A percentile compares a stretch with the other conserved stretches of the same genome.
These are phyloP conservation scores for Antennarius maculatus DNA, from an alignment of 2,797 vertebrate genomes.

Conservation along the genomic window DNA sequence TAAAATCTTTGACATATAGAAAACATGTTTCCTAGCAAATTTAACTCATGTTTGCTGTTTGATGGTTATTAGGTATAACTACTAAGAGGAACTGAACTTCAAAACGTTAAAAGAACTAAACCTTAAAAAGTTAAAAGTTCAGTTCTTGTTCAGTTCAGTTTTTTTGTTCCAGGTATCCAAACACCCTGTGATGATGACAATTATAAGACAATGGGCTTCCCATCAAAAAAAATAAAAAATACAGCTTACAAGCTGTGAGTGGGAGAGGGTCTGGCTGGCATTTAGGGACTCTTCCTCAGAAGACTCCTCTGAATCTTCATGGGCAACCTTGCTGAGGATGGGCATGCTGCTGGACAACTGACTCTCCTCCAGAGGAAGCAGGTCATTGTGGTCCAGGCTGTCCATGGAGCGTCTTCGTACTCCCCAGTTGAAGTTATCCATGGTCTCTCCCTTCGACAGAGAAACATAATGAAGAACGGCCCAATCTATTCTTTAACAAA, in stretches of 20 bases:
- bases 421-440: conserved; percentile 99
- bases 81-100: no score
- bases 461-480: conserved; percentile 8
- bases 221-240: neutral
- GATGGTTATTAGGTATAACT: no score
- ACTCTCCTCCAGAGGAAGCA: conserved; percentile 90
- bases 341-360: conserved; percentile 89
- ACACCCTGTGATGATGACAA: neutral
- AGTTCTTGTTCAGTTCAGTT: no score
- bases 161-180: neutral
- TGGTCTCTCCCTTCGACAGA: conserved; percentile 90
- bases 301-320: conserved; percentile 91
- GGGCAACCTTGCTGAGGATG: conserved; percentile 87
- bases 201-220: neutral
- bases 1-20: no score
- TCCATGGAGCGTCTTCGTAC: conserved; percentile 90
- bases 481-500: conserved; percentile 29
- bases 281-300: conserved; percentile 93
- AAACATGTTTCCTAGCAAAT: no score
- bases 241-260: conserved; percentile 82
- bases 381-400: conserved; percentile 90
- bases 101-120: no score
- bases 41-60: no score
- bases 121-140: no score
- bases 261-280: conserved; percentile 90